A percentile compares a stretch with the other conserved stretches of the same genome.
Conservation (phyloP, 2,113 vertebrate genomes). For the Cephalopholis sonnerati region DNA sequence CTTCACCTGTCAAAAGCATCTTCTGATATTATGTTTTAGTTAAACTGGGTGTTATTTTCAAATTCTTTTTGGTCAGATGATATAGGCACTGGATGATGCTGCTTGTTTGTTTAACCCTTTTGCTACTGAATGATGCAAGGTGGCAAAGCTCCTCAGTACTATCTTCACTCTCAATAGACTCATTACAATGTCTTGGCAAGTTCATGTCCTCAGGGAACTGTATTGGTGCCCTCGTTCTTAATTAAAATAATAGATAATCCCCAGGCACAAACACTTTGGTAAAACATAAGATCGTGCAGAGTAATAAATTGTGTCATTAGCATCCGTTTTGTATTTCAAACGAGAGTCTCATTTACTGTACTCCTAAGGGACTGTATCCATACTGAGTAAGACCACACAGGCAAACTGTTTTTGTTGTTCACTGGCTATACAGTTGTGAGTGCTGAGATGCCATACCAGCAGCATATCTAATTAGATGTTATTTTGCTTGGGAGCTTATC, state of each 20-base stretch:
- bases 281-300: slow-evolving; percentile 47
- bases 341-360: slow-evolving; percentile 50
- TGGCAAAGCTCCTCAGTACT: neutral
- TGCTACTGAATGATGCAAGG: neutral
- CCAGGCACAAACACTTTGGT: slow-evolving; percentile 68
- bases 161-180: slow-evolving; percentile 8
- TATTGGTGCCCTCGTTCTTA: slow-evolving; percentile 60
- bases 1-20: neutral
- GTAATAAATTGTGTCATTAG: slow-evolving; percentile 81
- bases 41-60: neutral
- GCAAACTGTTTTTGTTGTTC: slow-evolving; percentile 51
- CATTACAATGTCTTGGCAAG: slow-evolving; percentile 45
- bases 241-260: slow-evolving; percentile 76
- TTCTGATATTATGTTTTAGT: neutral
- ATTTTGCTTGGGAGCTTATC: slow-evolving; percentile 63
- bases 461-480: slow-evolving; percentile 67
- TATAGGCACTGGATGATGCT: neutral
- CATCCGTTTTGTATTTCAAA: slow-evolving; percentile 79
- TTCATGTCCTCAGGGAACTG: slow-evolving; percentile 35
- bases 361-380: slow-evolving; percentile 53
- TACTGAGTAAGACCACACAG: slow-evolving; percentile 44
- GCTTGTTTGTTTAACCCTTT: neutral
- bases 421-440: slow-evolving; percentile 31
- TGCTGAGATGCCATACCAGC: slow-evolving; percentile 33
- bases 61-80: neutral